Percentiles rank a stretch among this genome's conserved stretches.
These are phyloP conservation scores for Poecilus cupreus DNA, from an alignment of 2,888 invertebrate species.

Conservation along the genomic window DNA sequence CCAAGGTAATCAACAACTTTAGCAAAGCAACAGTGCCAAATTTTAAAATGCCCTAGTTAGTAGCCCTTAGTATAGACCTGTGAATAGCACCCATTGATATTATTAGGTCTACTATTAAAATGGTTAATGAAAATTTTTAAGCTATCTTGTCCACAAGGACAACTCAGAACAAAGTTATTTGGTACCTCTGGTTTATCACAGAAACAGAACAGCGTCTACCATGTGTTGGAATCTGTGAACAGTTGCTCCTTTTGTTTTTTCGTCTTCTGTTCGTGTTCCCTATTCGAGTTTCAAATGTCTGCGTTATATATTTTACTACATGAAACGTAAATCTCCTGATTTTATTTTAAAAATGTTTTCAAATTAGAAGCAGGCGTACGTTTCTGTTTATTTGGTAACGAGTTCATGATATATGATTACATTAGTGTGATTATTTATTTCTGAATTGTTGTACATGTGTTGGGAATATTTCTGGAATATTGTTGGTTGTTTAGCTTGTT, in stretches of 20 bases:
- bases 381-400: too few species aligned
- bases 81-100: too few species aligned
- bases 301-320: background rate
- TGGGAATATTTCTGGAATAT: conserved; percentile 10
- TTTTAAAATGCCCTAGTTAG: too few species aligned
- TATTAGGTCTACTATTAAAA: too few species aligned
- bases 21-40: too few species aligned
- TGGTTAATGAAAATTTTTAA: too few species aligned
- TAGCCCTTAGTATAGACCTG: too few species aligned
- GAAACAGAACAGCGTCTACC: background rate
- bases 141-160: too few species aligned
- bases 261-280: background rate
- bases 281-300: background rate
- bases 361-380: too few species aligned
- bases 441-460: background rate
- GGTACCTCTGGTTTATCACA: background rate
- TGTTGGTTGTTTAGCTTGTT: background rate
- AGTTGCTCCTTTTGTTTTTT: background rate
- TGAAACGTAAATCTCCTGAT: background rate
- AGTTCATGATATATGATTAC: too few species aligned
- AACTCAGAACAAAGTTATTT: background rate
- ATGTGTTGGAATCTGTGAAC: background rate
- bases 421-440: background rate
- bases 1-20: too few species aligned
- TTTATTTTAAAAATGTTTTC: too few species aligned